Evolutionary conservation across 2,888 invertebrate species (phyloP).

Genomic region (Neoaliturus tenellus): DNA sequence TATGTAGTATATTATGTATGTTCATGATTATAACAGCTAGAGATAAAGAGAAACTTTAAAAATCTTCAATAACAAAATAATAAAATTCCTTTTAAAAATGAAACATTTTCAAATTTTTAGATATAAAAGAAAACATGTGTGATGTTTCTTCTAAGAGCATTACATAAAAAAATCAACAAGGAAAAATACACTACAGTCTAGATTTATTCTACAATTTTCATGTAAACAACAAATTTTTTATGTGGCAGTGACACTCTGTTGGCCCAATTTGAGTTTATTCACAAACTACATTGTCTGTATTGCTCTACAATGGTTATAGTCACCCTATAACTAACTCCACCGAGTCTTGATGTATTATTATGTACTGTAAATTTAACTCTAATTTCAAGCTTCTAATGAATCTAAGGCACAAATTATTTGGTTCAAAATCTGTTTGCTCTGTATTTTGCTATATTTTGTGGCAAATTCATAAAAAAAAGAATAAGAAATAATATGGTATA

Average conservation of each 20-base stretch:
- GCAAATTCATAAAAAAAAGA: neutral
- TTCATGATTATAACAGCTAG: too few species aligned
- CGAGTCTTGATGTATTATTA: too few species aligned
- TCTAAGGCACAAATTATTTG: constrained; percentile 48
- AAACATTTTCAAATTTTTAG: too few species aligned
- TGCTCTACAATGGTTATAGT: constrained; percentile 27
- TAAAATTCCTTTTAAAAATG: too few species aligned
- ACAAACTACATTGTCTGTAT: constrained; percentile 17
- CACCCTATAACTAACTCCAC: neutral
- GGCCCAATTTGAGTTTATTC: neutral
- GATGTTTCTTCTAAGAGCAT: too few species aligned
- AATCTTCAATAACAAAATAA: too few species aligned
- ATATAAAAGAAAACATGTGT: too few species aligned
- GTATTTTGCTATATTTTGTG: neutral
- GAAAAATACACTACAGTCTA: neutral
- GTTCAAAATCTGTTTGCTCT: constrained; percentile 30
- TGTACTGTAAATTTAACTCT: neutral
- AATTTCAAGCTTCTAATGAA: neutral
- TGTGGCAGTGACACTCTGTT: constrained; percentile 20
- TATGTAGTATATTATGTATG: too few species aligned
- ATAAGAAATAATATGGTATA: constrained; percentile 22
- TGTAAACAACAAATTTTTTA: neutral
- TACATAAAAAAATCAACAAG: too few species aligned
- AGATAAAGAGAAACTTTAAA: too few species aligned
- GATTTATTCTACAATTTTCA: neutral